A percentile compares a stretch with the other conserved stretches of the same genome.
Evolutionary conservation across 23 tunicate genomes (phyloP).

Genomic region (Pegea sp.): DNA sequence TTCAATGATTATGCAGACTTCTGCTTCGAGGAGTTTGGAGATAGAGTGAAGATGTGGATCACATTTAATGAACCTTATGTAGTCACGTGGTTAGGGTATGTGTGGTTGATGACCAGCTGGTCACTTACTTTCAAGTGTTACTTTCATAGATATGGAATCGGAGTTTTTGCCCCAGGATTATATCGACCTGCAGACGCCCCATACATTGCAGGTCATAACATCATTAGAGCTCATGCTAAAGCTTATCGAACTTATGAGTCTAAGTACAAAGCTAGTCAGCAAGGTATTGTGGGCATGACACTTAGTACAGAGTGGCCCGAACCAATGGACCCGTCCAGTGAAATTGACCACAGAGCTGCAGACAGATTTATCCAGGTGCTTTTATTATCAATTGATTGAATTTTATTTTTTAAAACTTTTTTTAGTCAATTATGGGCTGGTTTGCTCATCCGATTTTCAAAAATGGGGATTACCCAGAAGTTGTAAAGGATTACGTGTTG

Average conservation of each 20-base stretch:
- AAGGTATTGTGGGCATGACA: constrained; percentile 22
- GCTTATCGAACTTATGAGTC: constrained; percentile 17
- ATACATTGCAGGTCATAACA: constrained; percentile 16
- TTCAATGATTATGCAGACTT: constrained; percentile 34
- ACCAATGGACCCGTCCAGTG: constrained; percentile 14
- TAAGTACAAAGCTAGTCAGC: constrained; percentile 13
- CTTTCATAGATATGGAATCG: constrained; percentile 26
- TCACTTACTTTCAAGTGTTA: too few species aligned
- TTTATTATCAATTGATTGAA: neutral
- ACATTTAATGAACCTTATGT: constrained; percentile 57
- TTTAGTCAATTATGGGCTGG: constrained; percentile 88
- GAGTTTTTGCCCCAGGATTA: constrained; percentile 29
- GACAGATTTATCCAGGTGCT: neutral
- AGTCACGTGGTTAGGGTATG: constrained; percentile 23
- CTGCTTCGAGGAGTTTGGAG: constrained; percentile 16
- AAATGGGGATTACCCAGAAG: constrained; percentile 93
- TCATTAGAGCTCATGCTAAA: constrained; percentile 27
- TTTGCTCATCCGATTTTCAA: constrained; percentile 97
- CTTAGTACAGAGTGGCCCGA: constrained; percentile 44
- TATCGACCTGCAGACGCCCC: constrained; percentile 9
- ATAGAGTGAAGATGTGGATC: constrained; percentile 38
- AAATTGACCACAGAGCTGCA: neutral
- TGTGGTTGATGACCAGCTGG: too few species aligned
- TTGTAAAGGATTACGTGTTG: constrained; percentile 43
- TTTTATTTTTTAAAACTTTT: neutral